Percentiles rank a stretch among this genome's conserved stretches.
Evolutionary conservation across 2,113 vertebrate genomes (phyloP).

Genomic region (Labeo rohita): DNA sequence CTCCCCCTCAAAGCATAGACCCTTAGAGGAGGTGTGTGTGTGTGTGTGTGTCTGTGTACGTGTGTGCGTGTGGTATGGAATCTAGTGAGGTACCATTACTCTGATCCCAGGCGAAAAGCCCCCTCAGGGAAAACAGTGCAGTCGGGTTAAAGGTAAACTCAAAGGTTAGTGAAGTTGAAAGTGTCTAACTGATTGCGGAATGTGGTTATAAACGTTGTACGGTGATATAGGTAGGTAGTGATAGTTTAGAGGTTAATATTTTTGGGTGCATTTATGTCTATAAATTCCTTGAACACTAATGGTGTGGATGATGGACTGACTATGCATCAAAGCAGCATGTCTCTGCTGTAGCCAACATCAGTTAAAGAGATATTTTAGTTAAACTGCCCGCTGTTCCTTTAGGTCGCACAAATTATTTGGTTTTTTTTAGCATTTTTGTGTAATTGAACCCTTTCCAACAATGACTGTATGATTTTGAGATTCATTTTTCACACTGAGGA

Average conservation of each 20-base stretch:
- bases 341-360: neutral
- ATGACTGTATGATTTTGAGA: too few relatives aligned
- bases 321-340: neutral
- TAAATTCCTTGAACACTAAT: conserved; percentile 25
- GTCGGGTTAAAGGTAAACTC: conserved; percentile 58
- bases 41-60: neutral
- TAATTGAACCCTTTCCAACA: too few relatives aligned
- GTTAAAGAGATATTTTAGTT: neutral
- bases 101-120: conserved; percentile 38
- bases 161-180: conserved; percentile 52
- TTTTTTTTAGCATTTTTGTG: too few relatives aligned
- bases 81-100: conserved; percentile 38
- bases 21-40: neutral
- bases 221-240: conserved; percentile 14
- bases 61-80: conserved; percentile 29
- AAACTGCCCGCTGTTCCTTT: too few relatives aligned
- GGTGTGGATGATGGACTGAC: neutral
- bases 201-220: conserved; percentile 43
- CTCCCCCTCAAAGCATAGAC: conserved; percentile 63
- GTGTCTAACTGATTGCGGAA: conserved; percentile 56
- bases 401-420: too few relatives aligned
- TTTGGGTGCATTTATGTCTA: conserved; percentile 33
- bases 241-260: neutral
- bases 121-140: conserved; percentile 46
- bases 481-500: too few relatives aligned